phyloP scores from a whole-genome alignment of 2,888 invertebrate genomes.

The Rhopalosiphum nymphaeae region DNA sequence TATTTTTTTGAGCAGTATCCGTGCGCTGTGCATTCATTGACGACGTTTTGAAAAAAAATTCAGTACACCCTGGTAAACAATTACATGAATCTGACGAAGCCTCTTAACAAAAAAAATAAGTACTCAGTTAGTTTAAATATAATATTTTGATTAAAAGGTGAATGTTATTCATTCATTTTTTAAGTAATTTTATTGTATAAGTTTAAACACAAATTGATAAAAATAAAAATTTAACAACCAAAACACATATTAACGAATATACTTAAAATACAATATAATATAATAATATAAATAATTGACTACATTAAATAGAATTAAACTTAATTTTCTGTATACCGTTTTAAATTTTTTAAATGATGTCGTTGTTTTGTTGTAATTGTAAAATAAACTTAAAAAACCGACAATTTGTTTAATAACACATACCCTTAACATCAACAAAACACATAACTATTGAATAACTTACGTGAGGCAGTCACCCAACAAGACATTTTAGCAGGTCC shows the following conservation, averaged over 20 bases:
- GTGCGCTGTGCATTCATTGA: not conserved
- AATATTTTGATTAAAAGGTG: not conserved
- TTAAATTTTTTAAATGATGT: not conserved
- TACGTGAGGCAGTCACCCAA: constrained; percentile 59
- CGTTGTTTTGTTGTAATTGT: not conserved
- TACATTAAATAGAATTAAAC: not conserved
- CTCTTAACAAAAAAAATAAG: constrained; percentile 1
- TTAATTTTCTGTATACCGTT: not conserved
- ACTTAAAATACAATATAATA: too few species aligned
- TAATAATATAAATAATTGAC: not conserved
- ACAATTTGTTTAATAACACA: not conserved
- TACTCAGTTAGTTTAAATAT: not conserved
- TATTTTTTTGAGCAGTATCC: too few species aligned
- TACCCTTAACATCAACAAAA: not conserved
- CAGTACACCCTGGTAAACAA: constrained; percentile 43
- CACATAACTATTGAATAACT: constrained; percentile 6
- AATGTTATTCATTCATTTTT: not conserved
- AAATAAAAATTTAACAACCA: not conserved
- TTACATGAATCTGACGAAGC: not conserved
- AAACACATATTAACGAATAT: not conserved
- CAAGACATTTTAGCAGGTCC: constrained; percentile 63
- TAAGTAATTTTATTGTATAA: not conserved
- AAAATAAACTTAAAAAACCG: not conserved
- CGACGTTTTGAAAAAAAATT: constrained; percentile 4
- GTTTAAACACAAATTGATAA: not conserved